These are phyloP conservation scores for Gryllus bimaculatus DNA, from an alignment of 1,140 invertebrate genomes.

Conservation along the genomic window DNA sequence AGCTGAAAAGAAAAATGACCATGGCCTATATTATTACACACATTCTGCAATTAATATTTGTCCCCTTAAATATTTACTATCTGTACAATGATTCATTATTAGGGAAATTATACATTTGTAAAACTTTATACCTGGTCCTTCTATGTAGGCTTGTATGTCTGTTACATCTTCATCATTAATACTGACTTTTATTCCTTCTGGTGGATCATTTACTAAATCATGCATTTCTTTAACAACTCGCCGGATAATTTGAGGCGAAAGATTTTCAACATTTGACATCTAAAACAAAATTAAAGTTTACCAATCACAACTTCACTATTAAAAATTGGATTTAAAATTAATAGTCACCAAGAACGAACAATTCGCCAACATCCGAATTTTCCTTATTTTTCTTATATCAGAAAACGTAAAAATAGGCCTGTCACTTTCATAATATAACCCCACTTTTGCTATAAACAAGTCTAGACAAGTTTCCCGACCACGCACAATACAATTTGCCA, in stretches of 20 bases:
- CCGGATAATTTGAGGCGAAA: conserved; percentile 84
- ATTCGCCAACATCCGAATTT: no score
- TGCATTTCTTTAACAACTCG: conserved; percentile 75
- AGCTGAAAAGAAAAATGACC: conserved; percentile 40
- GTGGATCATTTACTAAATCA: conserved; percentile 62
- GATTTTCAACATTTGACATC: conserved; percentile 85
- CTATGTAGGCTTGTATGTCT: conserved; percentile 83
- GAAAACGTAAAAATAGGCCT: not conserved
- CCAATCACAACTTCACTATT: not conserved
- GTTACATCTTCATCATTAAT: conserved; percentile 86
- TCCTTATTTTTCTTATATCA: no score
- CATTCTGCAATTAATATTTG: not conserved
- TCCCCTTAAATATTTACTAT: not conserved
- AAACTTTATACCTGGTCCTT: conserved; percentile 60
- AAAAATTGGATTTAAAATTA: no score
- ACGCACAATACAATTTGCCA: no score
- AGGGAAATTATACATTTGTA: not conserved
- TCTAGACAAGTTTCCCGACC: no score
- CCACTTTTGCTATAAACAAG: not conserved
- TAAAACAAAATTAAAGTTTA: conserved; percentile 29
- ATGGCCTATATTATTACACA: not conserved
- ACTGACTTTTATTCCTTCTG: conserved; percentile 80
- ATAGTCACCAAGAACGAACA: no score
- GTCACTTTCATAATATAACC: not conserved
- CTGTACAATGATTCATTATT: not conserved